These are phyloP conservation scores for Sternotherus odoratus DNA, from an alignment of 2,797 vertebrate genomes.

Conservation along the genomic window DNA sequence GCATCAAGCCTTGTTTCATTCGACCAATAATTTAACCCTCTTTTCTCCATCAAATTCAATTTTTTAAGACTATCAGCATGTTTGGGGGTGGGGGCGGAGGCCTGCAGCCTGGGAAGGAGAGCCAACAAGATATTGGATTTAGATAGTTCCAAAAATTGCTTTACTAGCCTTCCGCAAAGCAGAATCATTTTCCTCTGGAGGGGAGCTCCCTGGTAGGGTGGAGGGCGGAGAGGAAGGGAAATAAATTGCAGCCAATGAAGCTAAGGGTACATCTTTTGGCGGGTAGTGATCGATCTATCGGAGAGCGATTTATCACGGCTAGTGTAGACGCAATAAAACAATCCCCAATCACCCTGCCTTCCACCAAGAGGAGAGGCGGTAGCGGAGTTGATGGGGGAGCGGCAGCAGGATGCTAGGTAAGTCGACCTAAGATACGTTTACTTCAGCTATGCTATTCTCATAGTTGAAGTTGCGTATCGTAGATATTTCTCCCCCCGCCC, in stretches of 20 bases:
- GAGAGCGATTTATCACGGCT: too few species aligned
- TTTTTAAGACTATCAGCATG: not conserved
- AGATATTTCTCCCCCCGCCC: too few species aligned
- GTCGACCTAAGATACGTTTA: too few species aligned
- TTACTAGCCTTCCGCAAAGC: not conserved
- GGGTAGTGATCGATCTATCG: too few species aligned
- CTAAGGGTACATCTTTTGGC: not conserved
- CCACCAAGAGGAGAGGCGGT: too few species aligned
- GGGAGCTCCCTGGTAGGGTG: not conserved
- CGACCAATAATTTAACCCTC: not conserved
- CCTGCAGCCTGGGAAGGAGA: not conserved
- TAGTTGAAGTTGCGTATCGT: too few species aligned
- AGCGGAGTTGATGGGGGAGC: too few species aligned
- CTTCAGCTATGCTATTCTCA: too few species aligned
- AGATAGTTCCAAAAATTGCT: not conserved
- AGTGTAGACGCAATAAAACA: too few species aligned
- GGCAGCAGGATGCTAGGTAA: too few species aligned
- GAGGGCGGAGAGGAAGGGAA: not conserved
- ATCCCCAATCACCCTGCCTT: too few species aligned
- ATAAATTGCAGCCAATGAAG: not conserved
- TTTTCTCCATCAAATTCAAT: not conserved
- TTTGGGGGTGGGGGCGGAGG: not conserved
- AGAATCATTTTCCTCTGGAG: not conserved
- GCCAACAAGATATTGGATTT: not conserved
- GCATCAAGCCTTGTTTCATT: not conserved